Evolutionary conservation across 2,888 invertebrate genomes (phyloP), one percentile per base, ranked within the genome.

Genomic region (Xiphydria camelus): DNA sequence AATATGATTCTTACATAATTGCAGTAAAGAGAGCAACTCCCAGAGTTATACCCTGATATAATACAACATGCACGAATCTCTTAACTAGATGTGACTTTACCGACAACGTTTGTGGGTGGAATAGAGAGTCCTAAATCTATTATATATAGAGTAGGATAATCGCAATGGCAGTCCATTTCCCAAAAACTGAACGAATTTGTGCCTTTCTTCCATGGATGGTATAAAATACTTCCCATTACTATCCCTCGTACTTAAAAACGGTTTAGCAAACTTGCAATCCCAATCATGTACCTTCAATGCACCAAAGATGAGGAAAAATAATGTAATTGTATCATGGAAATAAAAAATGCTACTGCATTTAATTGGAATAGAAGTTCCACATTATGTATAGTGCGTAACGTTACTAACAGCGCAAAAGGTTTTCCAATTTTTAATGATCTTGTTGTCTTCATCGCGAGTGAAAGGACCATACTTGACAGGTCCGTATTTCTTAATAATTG

Each of bases 201-300:
- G 43, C 44, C 66, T 61, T 15, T 65, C 51, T 10, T 43, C 14
- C 1, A 40, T 1, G 4, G 14, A 19, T 2, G 20, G 25, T 29
- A 68, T 60, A 4, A 50, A 55, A 47, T 43, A 59, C 26, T 36
- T 29, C 1, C 40, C 25, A 9, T 6, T 6, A 7, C 18, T 33
- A 10, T 61, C 31, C 23, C 45, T 64, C 35, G 57, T 47, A 1
- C 10, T 18, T 32, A 62, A 4, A 46, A 72, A 71, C 6, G 68
- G 66, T 14, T 57, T 9, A 2, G 54, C 29, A 41, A 49, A 29
- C 1, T 55, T 26, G 9, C 50, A 25, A 46, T 72, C 36, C 72
- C 72, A 72, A 4, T 61, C 7, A 42, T 71, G 68, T 33, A 55
- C 32, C 71, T 71, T n/a, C n/a, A n/a, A n/a, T n/a, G n/a, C n/a